Evolutionary conservation across 2,888 invertebrate genomes (phyloP).

Genomic region (Trachelus stipa): DNA sequence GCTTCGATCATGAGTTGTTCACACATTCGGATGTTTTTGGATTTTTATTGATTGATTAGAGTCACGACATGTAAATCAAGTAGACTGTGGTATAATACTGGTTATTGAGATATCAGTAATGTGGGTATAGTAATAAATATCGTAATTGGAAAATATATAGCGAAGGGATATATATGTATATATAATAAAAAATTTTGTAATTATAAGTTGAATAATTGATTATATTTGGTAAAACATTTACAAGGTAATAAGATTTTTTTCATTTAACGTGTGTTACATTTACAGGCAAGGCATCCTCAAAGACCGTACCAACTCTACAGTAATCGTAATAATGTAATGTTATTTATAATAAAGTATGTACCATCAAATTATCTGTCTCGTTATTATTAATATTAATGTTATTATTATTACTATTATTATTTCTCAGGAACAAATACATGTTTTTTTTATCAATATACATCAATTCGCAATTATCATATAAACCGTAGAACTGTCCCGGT

Average conservation of each 20-base stretch:
- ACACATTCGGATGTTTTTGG: background rate
- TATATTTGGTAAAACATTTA: constrained; percentile 68
- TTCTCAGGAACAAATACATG: constrained; percentile 19
- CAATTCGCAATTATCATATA: constrained; percentile 60
- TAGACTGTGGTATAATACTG: background rate
- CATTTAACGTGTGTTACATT: constrained; percentile 58
- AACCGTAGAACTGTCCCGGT: constrained; percentile 53
- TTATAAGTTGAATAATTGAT: constrained; percentile 63
- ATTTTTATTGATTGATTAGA: background rate
- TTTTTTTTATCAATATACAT: constrained; percentile 59
- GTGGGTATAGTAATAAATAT: background rate
- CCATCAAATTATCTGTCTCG: constrained; percentile 63
- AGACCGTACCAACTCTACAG: constrained; percentile 64
- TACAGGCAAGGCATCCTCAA: constrained; percentile 66
- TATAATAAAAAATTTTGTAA: constrained; percentile 5
- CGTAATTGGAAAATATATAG: constrained; percentile 4
- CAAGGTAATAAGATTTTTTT: constrained; percentile 62
- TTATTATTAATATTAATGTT: constrained; percentile 54
- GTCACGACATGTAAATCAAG: background rate
- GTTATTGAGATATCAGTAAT: background rate
- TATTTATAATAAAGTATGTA: constrained; percentile 64
- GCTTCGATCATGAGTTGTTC: background rate
- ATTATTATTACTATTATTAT: constrained; percentile 20
- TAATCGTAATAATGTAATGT: constrained; percentile 58
- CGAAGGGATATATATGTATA: constrained; percentile 13